Conservation (phyloP, 2,888 invertebrate species). For the Nomada ruficornis region DNA sequence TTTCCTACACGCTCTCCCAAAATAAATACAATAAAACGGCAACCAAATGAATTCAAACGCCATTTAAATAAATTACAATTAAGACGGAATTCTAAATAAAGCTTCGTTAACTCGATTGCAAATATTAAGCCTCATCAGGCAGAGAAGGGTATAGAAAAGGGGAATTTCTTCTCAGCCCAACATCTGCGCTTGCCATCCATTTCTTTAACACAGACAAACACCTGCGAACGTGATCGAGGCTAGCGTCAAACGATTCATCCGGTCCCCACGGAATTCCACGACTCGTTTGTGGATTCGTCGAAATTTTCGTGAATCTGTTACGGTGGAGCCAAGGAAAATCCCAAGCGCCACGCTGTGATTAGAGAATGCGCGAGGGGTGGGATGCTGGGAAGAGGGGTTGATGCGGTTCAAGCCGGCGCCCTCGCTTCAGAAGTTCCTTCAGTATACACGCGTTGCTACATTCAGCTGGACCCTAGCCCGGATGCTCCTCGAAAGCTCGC, state of each 20-base stretch:
- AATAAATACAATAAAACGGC: too few relatives aligned
- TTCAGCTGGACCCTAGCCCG: constrained; percentile 73
- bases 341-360: constrained; percentile 59
- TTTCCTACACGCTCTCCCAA: too few relatives aligned
- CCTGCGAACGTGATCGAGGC: too few relatives aligned
- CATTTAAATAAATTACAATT: too few relatives aligned
- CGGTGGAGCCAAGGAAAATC: constrained; percentile 22
- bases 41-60: too few relatives aligned
- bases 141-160: too few relatives aligned
- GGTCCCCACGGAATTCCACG: neutral
- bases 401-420: constrained; percentile 74
- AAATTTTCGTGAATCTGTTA: neutral
- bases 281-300: neutral
- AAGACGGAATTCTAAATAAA: too few relatives aligned
- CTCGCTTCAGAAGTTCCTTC: constrained; percentile 77
- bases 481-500: constrained; percentile 36
- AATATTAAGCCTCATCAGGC: too few relatives aligned
- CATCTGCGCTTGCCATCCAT: neutral
- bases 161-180: too few relatives aligned
- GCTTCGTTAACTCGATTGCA: too few relatives aligned
- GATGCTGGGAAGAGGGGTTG: constrained; percentile 76
- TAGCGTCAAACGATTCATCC: neutral
- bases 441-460: constrained; percentile 81
- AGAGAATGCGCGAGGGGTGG: constrained; percentile 78
- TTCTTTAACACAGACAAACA: too few relatives aligned